These are phyloP conservation scores for Rhynchomys soricoides DNA, from an alignment of 2,113 vertebrate species.

Conservation along the genomic window DNA sequence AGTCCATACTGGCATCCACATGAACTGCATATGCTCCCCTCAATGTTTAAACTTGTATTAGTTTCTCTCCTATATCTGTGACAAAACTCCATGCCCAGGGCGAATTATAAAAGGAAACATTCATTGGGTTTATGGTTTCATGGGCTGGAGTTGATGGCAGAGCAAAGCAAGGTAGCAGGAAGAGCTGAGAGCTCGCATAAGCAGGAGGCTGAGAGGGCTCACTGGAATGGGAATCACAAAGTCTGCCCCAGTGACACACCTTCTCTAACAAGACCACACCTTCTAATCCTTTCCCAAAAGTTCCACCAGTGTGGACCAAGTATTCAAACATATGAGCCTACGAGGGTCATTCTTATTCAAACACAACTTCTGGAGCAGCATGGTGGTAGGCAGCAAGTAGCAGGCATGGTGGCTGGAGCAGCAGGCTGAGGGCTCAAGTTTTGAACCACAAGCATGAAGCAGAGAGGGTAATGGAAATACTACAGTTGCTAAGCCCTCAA, in stretches of 20 bases:
- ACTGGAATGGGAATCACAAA: not conserved
- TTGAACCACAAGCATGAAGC: not conserved
- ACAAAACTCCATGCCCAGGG: not conserved
- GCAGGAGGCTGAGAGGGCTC: not conserved
- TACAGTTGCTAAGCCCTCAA: not conserved
- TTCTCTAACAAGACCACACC: not conserved
- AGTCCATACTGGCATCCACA: conserved; percentile 21
- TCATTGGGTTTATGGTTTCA: too few species aligned
- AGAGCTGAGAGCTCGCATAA: not conserved
- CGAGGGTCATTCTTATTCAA: not conserved
- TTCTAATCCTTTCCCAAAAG: not conserved
- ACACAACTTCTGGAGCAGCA: not conserved
- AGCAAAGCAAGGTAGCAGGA: not conserved
- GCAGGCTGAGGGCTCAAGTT: not conserved
- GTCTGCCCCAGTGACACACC: not conserved
- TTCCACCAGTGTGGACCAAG: not conserved
- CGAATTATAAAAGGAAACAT: not conserved
- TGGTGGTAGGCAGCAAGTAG: not conserved
- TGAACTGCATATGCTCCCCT: not conserved
- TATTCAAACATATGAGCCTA: not conserved
- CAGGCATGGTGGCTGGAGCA: not conserved
- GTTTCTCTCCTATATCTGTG: not conserved
- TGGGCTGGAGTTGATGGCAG: not conserved
- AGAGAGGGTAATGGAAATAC: not conserved
- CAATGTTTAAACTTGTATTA: not conserved